A percentile compares a stretch with the other conserved stretches of the same genome.
These are phyloP conservation scores for Salvator merianae DNA, from an alignment of 2,113 vertebrate genomes.

Conservation along the genomic window DNA sequence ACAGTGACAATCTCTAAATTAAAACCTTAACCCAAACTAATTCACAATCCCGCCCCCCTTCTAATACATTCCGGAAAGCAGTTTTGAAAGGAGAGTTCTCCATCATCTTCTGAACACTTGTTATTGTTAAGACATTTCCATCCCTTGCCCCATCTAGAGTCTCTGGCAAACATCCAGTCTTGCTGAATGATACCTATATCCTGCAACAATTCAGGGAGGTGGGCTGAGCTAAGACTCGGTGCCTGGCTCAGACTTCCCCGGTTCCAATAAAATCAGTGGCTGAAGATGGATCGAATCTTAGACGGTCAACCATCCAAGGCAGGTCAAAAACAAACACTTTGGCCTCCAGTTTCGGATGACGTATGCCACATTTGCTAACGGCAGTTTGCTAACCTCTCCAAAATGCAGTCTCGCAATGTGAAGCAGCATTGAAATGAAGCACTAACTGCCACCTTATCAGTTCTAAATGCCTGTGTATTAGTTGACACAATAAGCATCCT, in stretches of 20 bases:
- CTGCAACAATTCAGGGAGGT: too few relatives aligned
- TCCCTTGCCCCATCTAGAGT: too few relatives aligned
- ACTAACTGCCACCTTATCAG: neutral
- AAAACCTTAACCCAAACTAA: neutral
- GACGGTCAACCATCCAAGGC: neutral
- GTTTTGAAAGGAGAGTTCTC: neutral
- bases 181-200: too few relatives aligned
- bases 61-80: neutral
- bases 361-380: neutral
- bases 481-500: neutral
- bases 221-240: neutral
- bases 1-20: neutral
- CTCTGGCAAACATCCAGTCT: too few relatives aligned
- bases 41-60: neutral
- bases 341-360: neutral
- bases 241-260: too few relatives aligned
- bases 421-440: neutral
- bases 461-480: neutral
- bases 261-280: neutral
- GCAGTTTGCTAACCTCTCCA: neutral
- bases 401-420: neutral
- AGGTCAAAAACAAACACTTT: neutral
- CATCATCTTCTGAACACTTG: neutral
- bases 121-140: too few relatives aligned
- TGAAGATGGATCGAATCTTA: neutral